Evolutionary conservation across 2,113 vertebrate genomes (phyloP).

Genomic region (Tragelaphus strepsiceros): DNA sequence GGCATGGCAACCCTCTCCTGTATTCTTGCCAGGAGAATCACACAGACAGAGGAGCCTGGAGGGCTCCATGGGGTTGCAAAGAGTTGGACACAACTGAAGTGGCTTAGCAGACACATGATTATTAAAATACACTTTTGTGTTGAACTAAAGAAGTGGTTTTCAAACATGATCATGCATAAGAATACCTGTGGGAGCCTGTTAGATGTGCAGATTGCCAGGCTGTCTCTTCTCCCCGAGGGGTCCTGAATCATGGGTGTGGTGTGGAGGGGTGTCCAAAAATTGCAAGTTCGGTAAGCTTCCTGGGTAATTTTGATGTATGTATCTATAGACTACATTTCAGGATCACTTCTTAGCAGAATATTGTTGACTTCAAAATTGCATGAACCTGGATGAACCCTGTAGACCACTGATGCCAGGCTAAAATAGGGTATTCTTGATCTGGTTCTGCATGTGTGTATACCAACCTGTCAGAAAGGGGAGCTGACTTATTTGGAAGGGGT

Average conservation of each 20-base stretch:
- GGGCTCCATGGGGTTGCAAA: neutral
- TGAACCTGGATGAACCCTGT: neutral
- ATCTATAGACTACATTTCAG: neutral
- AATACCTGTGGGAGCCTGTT: neutral
- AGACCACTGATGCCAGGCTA: neutral
- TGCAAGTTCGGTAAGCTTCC: neutral
- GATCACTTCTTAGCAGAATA: neutral
- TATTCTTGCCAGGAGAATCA: neutral
- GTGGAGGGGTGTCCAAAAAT: neutral
- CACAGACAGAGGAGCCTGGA: neutral
- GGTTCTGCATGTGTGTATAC: neutral
- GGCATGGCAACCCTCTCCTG: neutral
- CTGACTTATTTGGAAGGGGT: neutral
- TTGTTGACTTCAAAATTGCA: neutral
- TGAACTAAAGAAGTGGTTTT: neutral
- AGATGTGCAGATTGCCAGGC: neutral
- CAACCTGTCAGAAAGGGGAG: neutral
- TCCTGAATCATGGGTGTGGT: neutral
- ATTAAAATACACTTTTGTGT: neutral
- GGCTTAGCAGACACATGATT: neutral
- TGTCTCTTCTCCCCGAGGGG: rapidly evolving
- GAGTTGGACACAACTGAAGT: neutral
- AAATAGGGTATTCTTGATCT: neutral
- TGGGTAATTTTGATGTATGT: neutral
- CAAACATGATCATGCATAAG: neutral